Base-by-base conservation (phyloP, 2,888 invertebrate genomes). In the Argynnis bischoffii region DNA sequence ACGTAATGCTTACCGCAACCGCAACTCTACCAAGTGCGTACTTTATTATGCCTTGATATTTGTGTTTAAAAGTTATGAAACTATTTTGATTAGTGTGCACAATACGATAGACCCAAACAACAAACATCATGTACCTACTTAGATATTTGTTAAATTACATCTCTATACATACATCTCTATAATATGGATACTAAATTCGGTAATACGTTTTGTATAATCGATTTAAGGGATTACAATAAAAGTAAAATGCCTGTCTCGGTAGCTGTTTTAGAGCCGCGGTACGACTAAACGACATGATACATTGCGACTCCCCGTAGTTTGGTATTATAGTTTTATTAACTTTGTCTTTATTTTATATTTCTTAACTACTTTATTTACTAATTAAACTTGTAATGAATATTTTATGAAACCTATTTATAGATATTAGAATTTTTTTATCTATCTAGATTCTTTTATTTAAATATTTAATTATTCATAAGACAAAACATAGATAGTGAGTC, bases 1-100 rank as follows among this genome's bases (percentile, higher is more conserved):
- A 84, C 84, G 82, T 85, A 85, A 87, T 86, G 83, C 81, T 76
- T 74, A 50, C 79, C 81, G 81, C 79, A 79, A 83, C 83, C 84
- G 79, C 83, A 85, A 83, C 78, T 63, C 66, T 69, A 63, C 60
- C 53, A 47, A 50, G 61, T 46, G 69, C 70, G 61, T 51, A 63
- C 63, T 70, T 71, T 72, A 68, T 69, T 69, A 65, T 66, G 46
- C 46, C 64, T 63, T 55, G 60, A 55, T 41, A 41, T 8, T 41
- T 41, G 35, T 41, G 35, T 35, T 35, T 8, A 35, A 35, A 8
- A 35, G 35, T 35, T 35, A 41, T 8, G 11, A 8, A 41, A 41
- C 11, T 11, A 41, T 41, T 41, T 41, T 41, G 11, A 41, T 41
- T 41, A 41, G 8, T 41, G 8, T 41, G 35, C 11, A 41, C 35